These are phyloP conservation scores for Micropoecilia bifurca DNA, from an alignment of 2,797 vertebrate species.

Conservation along the genomic window DNA sequence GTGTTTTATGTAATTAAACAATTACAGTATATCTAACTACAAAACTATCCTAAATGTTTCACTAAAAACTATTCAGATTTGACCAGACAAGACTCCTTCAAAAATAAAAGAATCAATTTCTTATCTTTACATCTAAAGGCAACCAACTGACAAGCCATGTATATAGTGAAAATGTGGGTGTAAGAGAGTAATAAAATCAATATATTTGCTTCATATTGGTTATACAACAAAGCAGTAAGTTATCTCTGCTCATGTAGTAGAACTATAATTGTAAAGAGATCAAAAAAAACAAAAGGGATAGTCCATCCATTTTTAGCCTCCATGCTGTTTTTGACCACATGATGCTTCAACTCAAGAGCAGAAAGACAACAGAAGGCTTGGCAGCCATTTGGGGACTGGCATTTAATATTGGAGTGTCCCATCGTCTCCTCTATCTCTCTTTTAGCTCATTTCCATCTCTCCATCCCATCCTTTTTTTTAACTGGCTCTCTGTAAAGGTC, in stretches of 20 bases:
- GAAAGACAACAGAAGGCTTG: slow-evolving; percentile 66
- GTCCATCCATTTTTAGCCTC: slow-evolving; percentile 34
- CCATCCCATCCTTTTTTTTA: slow-evolving; percentile 70
- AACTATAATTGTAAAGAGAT: slow-evolving; percentile 9
- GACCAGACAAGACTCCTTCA: neutral
- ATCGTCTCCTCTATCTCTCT: slow-evolving; percentile 70
- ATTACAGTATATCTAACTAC: neutral
- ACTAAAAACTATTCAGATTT: neutral
- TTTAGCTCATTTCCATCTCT: slow-evolving; percentile 70
- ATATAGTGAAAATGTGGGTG: neutral
- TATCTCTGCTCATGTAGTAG: neutral
- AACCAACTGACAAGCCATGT: neutral
- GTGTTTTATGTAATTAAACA: neutral
- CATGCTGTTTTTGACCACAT: slow-evolving; percentile 53
- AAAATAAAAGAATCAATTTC: neutral
- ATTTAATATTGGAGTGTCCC: slow-evolving; percentile 67
- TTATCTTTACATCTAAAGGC: neutral
- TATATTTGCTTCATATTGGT: neutral
- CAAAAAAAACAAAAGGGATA: slow-evolving; percentile 17
- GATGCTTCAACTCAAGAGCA: slow-evolving; percentile 45
- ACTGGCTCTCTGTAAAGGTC: slow-evolving; percentile 76
- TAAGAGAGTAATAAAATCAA: neutral
- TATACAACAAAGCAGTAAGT: neutral
- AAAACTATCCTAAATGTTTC: neutral
- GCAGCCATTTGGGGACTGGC: slow-evolving; percentile 69